Evolutionary conservation across 1,140 invertebrate genomes (phyloP), one percentile per base, ranked within the genome.

Genomic region (Chlorops oryzae): DNA sequence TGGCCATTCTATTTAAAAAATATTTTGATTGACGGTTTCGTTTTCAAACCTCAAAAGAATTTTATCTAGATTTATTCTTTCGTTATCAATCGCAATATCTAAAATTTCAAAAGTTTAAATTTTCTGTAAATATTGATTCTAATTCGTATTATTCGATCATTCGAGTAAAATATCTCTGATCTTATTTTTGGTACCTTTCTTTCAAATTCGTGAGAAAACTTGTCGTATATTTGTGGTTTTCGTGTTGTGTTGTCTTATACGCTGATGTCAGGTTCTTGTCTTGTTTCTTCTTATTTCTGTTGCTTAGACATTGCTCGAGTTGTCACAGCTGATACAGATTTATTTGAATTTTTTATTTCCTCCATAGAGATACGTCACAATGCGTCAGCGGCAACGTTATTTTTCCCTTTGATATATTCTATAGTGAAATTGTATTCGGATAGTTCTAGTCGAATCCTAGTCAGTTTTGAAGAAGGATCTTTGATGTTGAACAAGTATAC

Each of bases 331-430:
- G 9, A 32, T 10, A 32, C 15, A 15, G 28, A 9, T 10, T 32
- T 32, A 32, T 32, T 32, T 32, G 28, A 9, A 32, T 32, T 32
- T 32, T 9, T 15, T 10, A 10, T 32, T n/a, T n/a, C n/a, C n/a
- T 32, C 28, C 9, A 32, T 32, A 10, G 28, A 32, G 15, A 32
- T 32, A 32, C 15, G 28, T 15, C 9, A 32, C 9, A 32, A 15
- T 32, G 28, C 28, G 15, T 32, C 28, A 10, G 28, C 1, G 48
- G 24, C 13, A 40, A 78, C 20, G 47, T 55, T 10, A 79, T n/a
- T n/a, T n/a, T n/a, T n/a, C n/a, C n/a, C n/a, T n/a, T n/a, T n/a
- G n/a, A n/a, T n/a, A n/a, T n/a, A n/a, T n/a, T n/a, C n/a, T n/a
- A n/a, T n/a, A n/a, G n/a, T n/a, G n/a, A n/a, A n/a, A n/a, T n/a